Base-by-base conservation (phyloP, 2,888 invertebrate genomes). In the Macaria notata region DNA sequence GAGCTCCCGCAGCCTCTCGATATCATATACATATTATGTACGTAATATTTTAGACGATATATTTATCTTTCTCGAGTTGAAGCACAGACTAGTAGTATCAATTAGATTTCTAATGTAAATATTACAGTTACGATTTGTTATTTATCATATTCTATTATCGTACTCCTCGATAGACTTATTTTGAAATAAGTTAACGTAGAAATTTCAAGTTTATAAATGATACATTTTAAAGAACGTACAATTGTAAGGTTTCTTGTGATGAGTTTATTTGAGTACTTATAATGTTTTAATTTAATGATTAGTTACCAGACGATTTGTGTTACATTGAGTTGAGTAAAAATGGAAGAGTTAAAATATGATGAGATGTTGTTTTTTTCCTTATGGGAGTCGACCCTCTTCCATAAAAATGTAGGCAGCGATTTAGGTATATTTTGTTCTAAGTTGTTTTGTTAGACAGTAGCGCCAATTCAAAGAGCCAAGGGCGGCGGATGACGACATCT, bases 231-330 rank as follows among this genome's bases (percentile, higher is more conserved):
- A 36, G 79, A 65, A 72, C 61, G 63, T 78, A 80, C 77, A 73
- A 60, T 31, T 62, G 61, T 84, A 85, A 85, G 83, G 72, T 79
- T 81, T 81, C 79, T 83, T 86, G 84, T 87, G 86, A 84, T 85
- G 80, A 83, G 44, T 78, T 79, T 79, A 78, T 84, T 85, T 89
- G 78, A 88, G 83, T 85, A n/a, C n/a, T n/a, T n/a, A 84, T 83
- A 82, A 82, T 83, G 80, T 83, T 77, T 84, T 88, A 86, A 86
- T 86, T 88, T 88, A 87, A 88, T 75, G 64, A 81, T 84, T 77
- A 90, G 89, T 90, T 90, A 91, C 88, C 89, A 88, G 79, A 83
- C 75, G 72, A 82, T 77, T 85, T 90, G 83, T 90, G 88, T 91
- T 89, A 79, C 72, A 82, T 81, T 86, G 78, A 83, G 78, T 86